phyloP scores from a whole-genome alignment of 2,797 vertebrate genomes.

The Sebastes kiyomatsui region DNA sequence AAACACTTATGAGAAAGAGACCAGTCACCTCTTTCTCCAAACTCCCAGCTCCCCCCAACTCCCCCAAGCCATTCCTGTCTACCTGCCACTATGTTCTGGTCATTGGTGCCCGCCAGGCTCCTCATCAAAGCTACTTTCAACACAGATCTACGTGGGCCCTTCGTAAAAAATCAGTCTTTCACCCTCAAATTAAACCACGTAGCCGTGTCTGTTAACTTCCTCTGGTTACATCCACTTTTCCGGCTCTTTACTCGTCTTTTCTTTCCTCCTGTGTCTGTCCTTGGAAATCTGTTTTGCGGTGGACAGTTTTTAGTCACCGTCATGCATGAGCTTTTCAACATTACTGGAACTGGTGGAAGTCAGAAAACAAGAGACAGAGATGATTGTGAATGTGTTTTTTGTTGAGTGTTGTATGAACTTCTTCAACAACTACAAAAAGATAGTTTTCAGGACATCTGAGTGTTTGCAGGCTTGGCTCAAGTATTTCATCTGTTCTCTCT shows the following conservation, averaged over 20 bases:
- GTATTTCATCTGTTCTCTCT: slow-evolving; percentile 50
- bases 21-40: slow-evolving; percentile 25
- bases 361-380: slow-evolving; percentile 14
- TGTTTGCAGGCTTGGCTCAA: slow-evolving; percentile 47
- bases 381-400: slow-evolving; percentile 50
- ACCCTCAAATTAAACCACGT: slow-evolving; percentile 58
- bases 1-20: slow-evolving; percentile 42
- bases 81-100: slow-evolving; percentile 41
- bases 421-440: slow-evolving; percentile 18
- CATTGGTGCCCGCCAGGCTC: slow-evolving; percentile 44
- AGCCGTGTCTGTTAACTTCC: slow-evolving; percentile 41
- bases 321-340: neutral
- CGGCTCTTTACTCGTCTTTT: neutral
- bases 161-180: slow-evolving; percentile 54
- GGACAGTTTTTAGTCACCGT: neutral
- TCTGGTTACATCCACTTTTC: neutral
- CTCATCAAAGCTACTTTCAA: slow-evolving; percentile 65
- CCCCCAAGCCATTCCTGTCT: slow-evolving; percentile 50
- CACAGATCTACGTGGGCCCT: slow-evolving; percentile 33
- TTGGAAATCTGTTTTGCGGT: slow-evolving; percentile 1
- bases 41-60: slow-evolving; percentile 5
- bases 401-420: slow-evolving; percentile 38
- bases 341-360: neutral
- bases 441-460: slow-evolving; percentile 60
- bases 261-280: neutral